Evolutionary conservation across 2,113 vertebrate species (phyloP).

Genomic region (Pipra filicauda): DNA sequence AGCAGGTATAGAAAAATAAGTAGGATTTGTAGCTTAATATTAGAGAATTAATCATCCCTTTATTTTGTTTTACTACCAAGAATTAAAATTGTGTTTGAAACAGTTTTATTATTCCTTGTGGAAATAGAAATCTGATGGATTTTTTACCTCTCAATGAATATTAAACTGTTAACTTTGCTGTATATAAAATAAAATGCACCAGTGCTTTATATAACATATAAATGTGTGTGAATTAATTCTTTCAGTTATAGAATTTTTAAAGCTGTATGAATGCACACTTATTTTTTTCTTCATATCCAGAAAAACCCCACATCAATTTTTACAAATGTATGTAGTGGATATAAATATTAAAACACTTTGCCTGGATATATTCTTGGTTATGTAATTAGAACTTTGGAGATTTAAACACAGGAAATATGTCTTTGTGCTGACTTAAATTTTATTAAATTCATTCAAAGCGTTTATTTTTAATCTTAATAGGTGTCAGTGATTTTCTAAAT

Average conservation of each 20-base stretch:
- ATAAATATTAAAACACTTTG: neutral
- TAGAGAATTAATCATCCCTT: neutral
- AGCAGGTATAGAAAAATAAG: slow-evolving; percentile 79
- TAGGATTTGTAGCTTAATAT: neutral
- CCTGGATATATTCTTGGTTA: neutral
- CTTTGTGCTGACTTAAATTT: neutral
- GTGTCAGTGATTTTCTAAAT: neutral
- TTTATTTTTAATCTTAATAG: neutral
- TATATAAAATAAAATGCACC: neutral
- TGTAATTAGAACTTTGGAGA: neutral
- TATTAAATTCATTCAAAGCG: neutral
- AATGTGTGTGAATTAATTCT: neutral
- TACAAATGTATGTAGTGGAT: neutral
- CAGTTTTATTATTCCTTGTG: neutral
- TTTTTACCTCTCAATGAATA: neutral
- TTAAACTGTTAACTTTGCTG: neutral
- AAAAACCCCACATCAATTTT: neutral
- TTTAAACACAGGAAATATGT: neutral
- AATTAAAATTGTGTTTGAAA: neutral
- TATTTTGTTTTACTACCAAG: neutral
- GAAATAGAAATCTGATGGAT: neutral
- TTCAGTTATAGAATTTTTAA: neutral
- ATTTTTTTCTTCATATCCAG: neutral
- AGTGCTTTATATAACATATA: neutral
- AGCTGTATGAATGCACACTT: neutral